These are phyloP conservation scores for Punctoribates punctum DNA, from an alignment of 2,888 invertebrate species.

Conservation along the genomic window DNA sequence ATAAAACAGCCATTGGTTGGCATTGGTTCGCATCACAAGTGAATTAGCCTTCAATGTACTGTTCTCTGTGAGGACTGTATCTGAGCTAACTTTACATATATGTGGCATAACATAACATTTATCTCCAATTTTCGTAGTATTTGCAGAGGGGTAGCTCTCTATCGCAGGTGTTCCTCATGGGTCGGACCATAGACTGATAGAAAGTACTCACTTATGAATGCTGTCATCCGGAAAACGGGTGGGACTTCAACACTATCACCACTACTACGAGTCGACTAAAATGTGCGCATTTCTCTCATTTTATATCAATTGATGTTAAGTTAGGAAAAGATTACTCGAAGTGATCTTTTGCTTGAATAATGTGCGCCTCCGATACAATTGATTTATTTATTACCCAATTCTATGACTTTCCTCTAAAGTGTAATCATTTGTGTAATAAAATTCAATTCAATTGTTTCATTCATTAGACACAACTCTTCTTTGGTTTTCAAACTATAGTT, in stretches of 20 bases:
- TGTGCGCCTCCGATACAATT: neutral
- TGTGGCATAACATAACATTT: constrained; percentile 1
- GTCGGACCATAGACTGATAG: constrained; percentile 24
- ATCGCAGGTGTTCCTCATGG: constrained; percentile 32
- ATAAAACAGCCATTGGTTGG: constrained; percentile 24
- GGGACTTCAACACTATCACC: constrained; percentile 21
- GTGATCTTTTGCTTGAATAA: constrained; percentile 1
- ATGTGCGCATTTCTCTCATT: constrained; percentile 19
- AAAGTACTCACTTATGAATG: constrained; percentile 31
- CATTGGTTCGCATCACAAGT: neutral
- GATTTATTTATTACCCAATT: neutral
- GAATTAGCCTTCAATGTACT: constrained; percentile 23
- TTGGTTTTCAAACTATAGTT: neutral
- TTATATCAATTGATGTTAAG: constrained; percentile 32
- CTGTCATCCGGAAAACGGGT: constrained; percentile 37
- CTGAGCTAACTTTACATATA: neutral
- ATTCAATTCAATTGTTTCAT: neutral
- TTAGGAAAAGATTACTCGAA: constrained; percentile 8
- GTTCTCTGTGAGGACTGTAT: neutral
- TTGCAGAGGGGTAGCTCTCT: neutral
- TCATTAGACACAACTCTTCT: neutral
- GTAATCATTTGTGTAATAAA: neutral
- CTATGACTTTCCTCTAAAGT: neutral
- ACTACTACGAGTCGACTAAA: neutral
- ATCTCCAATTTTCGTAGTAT: neutral